These are phyloP conservation scores for Sinhomidia bicolor DNA, from an alignment of 2,888 invertebrate species.

Conservation along the genomic window DNA sequence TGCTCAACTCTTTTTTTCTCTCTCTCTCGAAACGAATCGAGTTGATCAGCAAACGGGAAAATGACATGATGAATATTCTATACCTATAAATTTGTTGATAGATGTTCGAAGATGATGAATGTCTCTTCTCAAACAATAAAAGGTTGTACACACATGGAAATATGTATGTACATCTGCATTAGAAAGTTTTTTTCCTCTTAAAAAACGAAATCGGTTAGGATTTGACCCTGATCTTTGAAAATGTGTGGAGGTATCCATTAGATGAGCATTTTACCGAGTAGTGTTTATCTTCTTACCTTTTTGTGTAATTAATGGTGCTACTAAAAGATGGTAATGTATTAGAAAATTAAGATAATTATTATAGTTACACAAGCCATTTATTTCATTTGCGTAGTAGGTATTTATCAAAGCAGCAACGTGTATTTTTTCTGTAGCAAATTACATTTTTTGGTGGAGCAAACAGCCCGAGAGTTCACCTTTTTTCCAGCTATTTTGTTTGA, in stretches of 20 bases:
- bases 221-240: conserved; percentile 22
- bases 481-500: neutral
- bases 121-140: neutral
- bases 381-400: conserved; percentile 26
- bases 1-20: conserved; percentile 21
- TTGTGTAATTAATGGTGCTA: conserved; percentile 22
- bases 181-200: neutral
- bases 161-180: conserved; percentile 1
- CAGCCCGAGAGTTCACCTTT: conserved; percentile 35
- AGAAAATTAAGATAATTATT: conserved; percentile 59
- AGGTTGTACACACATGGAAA: conserved; percentile 10
- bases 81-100: too few species aligned
- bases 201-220: conserved; percentile 36
- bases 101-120: neutral
- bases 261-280: too few species aligned
- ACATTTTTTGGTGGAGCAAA: neutral
- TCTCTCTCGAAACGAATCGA: neutral
- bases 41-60: neutral
- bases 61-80: conserved; percentile 11
- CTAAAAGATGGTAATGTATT: conserved; percentile 34
- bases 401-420: neutral
- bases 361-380: conserved; percentile 33
- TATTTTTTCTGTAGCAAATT: conserved; percentile 16
- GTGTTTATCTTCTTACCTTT: too few species aligned
- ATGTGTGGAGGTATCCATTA: too few species aligned